Conservation (phyloP, 2,888 invertebrate genomes). For the Athetis lepigone region DNA sequence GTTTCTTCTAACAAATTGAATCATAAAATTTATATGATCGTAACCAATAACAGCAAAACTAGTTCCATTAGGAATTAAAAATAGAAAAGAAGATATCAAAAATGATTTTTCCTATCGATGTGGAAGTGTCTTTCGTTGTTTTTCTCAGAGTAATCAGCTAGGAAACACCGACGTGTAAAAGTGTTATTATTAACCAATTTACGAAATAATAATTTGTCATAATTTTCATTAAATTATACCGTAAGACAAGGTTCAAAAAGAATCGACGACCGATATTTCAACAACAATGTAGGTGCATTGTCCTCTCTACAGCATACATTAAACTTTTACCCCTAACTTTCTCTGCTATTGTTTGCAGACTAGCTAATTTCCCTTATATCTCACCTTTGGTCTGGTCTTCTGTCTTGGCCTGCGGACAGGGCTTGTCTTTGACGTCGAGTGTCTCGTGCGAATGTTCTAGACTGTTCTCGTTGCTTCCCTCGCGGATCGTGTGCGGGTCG, state of each 20-base stretch:
- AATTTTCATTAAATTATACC: too few relatives aligned
- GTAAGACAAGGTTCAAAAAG: not conserved
- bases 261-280: not conserved
- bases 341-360: constrained; percentile 71
- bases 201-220: too few relatives aligned
- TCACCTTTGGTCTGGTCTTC: constrained; percentile 88
- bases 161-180: too few relatives aligned
- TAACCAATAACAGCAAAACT: not conserved
- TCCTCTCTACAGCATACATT: constrained; percentile 31
- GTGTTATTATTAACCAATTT: too few relatives aligned
- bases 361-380: constrained; percentile 60
- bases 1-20: constrained; percentile 3
- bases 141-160: too few relatives aligned
- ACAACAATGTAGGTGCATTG: not conserved
- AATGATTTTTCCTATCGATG: not conserved
- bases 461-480: constrained; percentile 89
- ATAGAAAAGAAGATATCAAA: not conserved
- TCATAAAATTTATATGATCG: not conserved
- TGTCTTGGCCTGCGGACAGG: constrained; percentile 76
- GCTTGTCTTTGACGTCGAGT: constrained; percentile 83
- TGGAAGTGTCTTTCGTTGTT: not conserved
- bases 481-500: constrained; percentile 88
- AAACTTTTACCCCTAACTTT: constrained; percentile 61
- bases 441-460: constrained; percentile 88
- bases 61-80: not conserved